A percentile compares a stretch with the other conserved stretches of the same genome.
Conservation (phyloP, 2,797 vertebrate species). For the Lemur catta region DNA sequence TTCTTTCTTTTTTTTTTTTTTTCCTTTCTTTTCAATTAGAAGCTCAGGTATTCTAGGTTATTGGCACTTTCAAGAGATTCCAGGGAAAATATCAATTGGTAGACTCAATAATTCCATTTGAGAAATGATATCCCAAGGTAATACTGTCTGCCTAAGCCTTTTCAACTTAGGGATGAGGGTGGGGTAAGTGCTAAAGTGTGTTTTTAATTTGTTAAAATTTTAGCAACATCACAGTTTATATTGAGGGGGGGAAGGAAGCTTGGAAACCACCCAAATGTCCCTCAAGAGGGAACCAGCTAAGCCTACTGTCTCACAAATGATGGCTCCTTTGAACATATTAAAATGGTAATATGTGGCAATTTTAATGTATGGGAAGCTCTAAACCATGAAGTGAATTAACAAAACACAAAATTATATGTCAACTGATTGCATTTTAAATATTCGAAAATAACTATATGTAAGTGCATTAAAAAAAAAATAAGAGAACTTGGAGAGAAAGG, state of each 20-base stretch:
- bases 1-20: background rate
- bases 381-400: slow-evolving; percentile 28
- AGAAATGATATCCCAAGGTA: background rate
- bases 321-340: background rate
- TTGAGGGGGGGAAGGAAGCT: background rate
- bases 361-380: slow-evolving; percentile 37
- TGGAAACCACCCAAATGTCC: slow-evolving; percentile 32
- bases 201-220: background rate
- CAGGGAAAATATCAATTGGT: background rate
- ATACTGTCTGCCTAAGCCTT: background rate
- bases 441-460: background rate
- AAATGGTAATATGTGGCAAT: background rate
- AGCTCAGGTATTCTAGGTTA: background rate
- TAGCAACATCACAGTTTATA: slow-evolving; percentile 8
- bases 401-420: slow-evolving; percentile 41
- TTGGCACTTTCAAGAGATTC: background rate
- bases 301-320: background rate
- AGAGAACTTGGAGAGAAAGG: background rate
- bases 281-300: background rate
- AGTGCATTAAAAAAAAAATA: background rate
- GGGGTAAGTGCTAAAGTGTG: background rate
- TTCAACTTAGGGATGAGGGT: background rate
- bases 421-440: background rate
- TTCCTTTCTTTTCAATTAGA: background rate
- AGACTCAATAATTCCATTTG: slow-evolving; percentile 26